Evolutionary conservation across 2,888 invertebrate species (phyloP), one percentile per base, ranked within the genome.

Genomic region (Mythimna albipuncta): DNA sequence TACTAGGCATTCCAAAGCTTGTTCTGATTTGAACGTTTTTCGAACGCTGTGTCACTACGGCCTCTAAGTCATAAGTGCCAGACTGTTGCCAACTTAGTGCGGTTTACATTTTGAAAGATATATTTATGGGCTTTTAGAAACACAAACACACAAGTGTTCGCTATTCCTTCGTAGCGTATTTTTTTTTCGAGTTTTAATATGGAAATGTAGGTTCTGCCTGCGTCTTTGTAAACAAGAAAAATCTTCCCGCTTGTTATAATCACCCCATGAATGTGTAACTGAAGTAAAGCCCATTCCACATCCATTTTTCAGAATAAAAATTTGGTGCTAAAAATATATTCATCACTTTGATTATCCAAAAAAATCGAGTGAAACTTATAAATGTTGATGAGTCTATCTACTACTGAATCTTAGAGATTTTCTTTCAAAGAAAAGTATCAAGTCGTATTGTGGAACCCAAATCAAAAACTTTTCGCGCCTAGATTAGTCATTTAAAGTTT

Each of bases 31-130:
- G 32, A 32, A 32, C 26, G 0, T 32, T 32, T 32, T 32, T 32
- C 82, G 84, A 87, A 86, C 87, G 84, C 79, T 82, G 83, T 82
- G 84, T 84, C 85, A 86, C 80, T 84, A 73, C 75, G 84, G 84
- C 86, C 81, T 83, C 74, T 85, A 86, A 85, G 83, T 85, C 85
- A 83, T 86, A 81, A 82, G 86, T 84, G 80, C 78, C 77, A 83
- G 70, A 77, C 79, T 79, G 75, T 82, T 81, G 84, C 79, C 87
- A 86, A 87, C 79, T 85, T 80, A 87, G 67, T 81, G 82, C 58
- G 78, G 86, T 85, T 85, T 85, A 83, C 79, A 81, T 79, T 83
- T 85, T 76, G 77, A 77, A 81, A 82, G 70, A 82, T 80, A 72
- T 82, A 85, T 85, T 84, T 84, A 84, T 75, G 50, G 54, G 67